These are phyloP conservation scores for Lampris megalopsis DNA, from an alignment of 2,113 vertebrate genomes.

Conservation along the genomic window DNA sequence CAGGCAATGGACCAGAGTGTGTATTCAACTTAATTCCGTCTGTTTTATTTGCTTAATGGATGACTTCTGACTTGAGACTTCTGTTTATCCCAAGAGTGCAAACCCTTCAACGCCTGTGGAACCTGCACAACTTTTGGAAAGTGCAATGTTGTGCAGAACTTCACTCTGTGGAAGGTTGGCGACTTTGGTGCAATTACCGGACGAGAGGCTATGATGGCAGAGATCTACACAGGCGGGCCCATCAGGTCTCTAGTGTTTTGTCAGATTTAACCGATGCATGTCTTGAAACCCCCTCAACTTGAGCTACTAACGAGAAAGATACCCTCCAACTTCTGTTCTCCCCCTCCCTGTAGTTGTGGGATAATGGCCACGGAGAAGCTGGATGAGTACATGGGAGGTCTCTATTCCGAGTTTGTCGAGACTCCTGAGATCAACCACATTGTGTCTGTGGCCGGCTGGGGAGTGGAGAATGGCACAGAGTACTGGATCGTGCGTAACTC, in stretches of 20 bases:
- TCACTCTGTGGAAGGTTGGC: constrained; percentile 60
- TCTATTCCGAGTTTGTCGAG: constrained; percentile 83
- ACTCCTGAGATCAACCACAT: constrained; percentile 85
- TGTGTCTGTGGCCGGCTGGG: constrained; percentile 90
- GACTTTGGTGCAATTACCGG: constrained; percentile 52
- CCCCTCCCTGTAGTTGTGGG: constrained; percentile 82
- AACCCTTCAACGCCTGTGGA: constrained; percentile 88
- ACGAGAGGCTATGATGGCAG: constrained; percentile 50
- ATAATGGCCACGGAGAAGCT: constrained; percentile 88
- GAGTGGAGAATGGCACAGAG: constrained; percentile 83
- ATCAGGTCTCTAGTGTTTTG: constrained; percentile 38
- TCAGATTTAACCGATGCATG: no score
- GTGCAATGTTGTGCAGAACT: constrained; percentile 45
- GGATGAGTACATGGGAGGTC: constrained; percentile 84
- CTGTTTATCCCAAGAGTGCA: constrained; percentile 77
- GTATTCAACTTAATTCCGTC: background rate
- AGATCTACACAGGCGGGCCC: constrained; percentile 52
- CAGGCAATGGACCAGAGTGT: constrained; percentile 91
- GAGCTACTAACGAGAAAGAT: background rate
- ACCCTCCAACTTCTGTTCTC: background rate
- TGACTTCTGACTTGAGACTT: no score
- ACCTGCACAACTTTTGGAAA: constrained; percentile 80
- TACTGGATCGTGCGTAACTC: constrained; percentile 95
- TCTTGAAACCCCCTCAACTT: no score
- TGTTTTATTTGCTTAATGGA: background rate